Conservation (phyloP, 2,888 invertebrate genomes). For the Imbricaverruca yamaguchii region DNA sequence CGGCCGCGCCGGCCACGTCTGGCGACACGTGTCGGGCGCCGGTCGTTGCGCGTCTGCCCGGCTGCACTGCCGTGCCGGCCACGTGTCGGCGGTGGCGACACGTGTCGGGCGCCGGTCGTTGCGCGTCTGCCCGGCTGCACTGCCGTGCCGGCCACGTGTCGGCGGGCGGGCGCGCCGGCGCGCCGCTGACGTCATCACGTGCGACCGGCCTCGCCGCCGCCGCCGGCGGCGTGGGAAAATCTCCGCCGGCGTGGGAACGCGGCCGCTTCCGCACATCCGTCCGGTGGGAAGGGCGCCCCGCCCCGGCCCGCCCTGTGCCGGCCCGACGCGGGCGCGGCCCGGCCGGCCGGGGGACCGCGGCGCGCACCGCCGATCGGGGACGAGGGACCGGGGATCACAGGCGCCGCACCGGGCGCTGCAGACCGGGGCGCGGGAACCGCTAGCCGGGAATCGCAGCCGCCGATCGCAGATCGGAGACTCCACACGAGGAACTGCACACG, state of each 20-base stretch:
- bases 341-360: not conserved
- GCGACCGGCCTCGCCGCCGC: not conserved
- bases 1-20: not conserved
- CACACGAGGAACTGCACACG: no score
- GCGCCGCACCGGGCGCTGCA: no score
- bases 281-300: not conserved
- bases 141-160: not conserved
- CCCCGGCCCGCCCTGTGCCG: not conserved
- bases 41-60: not conserved
- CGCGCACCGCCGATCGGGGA: no score
- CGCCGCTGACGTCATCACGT: conserved; percentile 10
- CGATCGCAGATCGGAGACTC: no score
- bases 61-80: not conserved
- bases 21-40: no score
- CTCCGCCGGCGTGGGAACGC: not conserved
- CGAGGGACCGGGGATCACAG: no score
- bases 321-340: not conserved
- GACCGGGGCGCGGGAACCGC: no score
- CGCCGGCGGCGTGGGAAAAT: conserved; percentile 12
- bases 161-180: not conserved
- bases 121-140: not conserved
- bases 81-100: not conserved
- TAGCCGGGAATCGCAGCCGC: no score
- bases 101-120: no score
- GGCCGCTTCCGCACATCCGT: conserved; percentile 15